A percentile compares a stretch with the other conserved stretches of the same genome.
These are phyloP conservation scores for Tachysurus vachellii DNA, from an alignment of 2,113 vertebrate genomes.

Conservation along the genomic window DNA sequence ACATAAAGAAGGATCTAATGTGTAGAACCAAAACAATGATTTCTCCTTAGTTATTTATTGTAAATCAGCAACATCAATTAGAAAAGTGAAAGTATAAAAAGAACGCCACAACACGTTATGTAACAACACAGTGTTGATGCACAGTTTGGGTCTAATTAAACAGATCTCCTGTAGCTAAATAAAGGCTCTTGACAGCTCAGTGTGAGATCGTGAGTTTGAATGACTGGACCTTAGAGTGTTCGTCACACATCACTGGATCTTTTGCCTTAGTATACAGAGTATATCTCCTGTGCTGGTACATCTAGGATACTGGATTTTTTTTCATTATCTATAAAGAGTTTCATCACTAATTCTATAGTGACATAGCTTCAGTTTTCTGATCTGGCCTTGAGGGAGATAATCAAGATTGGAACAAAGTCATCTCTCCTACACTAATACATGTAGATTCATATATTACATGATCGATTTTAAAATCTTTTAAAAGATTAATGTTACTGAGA, in stretches of 20 bases:
- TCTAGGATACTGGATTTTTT: neutral
- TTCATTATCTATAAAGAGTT: neutral
- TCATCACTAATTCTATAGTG: neutral
- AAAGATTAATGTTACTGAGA: neutral
- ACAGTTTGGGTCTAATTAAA: constrained; percentile 14
- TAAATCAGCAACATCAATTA: neutral
- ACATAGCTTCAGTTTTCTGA: neutral
- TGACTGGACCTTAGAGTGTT: neutral
- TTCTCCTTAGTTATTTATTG: neutral
- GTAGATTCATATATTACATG: neutral
- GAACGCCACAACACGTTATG: neutral
- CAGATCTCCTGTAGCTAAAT: constrained; percentile 4
- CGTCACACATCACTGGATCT: neutral
- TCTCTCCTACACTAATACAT: neutral
- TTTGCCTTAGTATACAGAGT: neutral
- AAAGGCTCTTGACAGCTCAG: constrained; percentile 28
- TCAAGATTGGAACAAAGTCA: neutral
- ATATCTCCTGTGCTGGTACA: neutral
- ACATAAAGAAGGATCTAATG: constrained; percentile 5
- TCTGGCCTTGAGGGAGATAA: neutral
- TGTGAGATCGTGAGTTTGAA: constrained; percentile 8
- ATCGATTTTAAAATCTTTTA: too few species aligned
- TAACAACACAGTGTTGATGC: neutral
- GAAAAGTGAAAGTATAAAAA: neutral
- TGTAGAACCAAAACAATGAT: neutral